Conservation (phyloP, 2,113 vertebrate species). For the Tyto alba region DNA sequence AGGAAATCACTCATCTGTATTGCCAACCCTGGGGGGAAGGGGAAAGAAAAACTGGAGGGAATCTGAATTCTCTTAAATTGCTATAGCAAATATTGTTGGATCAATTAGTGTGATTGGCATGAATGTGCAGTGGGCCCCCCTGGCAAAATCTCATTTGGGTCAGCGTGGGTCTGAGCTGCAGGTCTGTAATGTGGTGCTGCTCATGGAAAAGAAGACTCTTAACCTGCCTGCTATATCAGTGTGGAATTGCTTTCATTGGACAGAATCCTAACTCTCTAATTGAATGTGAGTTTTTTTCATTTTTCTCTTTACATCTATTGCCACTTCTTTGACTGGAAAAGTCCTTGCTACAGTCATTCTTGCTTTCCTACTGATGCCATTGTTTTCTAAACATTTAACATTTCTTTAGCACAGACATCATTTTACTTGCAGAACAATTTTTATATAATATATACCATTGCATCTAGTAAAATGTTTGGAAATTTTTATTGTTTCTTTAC, state of each 20-base stretch:
- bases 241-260: not conserved
- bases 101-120: not conserved
- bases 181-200: not conserved
- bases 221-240: not conserved
- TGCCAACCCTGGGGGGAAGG: not conserved
- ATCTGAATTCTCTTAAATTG: not conserved
- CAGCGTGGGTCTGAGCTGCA: not conserved
- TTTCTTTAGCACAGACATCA: not conserved
- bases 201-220: not conserved
- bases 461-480: not conserved
- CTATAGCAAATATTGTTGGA: not conserved
- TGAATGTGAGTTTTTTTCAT: not conserved
- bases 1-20: not conserved
- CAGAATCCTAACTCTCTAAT: not conserved
- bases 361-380: not conserved
- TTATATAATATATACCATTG: not conserved
- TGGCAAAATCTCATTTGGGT: not conserved
- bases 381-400: not conserved
- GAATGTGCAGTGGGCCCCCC: not conserved
- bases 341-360: not conserved
- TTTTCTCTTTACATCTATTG: not conserved
- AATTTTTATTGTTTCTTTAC: not conserved
- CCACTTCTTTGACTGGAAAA: not conserved
- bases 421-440: not conserved
- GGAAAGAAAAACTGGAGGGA: not conserved